Conservation (phyloP, 1,140 invertebrate genomes). For the Drosophila orena region DNA sequence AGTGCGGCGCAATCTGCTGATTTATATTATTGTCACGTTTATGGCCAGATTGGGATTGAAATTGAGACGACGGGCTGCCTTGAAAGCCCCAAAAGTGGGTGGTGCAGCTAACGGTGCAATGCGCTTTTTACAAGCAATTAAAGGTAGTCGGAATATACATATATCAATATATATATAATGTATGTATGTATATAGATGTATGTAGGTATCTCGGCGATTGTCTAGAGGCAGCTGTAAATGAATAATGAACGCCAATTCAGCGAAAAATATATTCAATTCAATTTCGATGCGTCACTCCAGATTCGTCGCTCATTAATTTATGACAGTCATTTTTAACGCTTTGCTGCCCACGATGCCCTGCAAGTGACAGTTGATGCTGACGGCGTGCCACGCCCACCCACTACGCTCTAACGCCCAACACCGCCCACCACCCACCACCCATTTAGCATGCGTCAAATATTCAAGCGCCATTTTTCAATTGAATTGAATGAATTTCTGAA, state of each 20-base stretch:
- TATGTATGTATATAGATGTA: not conserved
- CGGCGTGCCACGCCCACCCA: slow-evolving; percentile 9
- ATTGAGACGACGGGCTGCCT: slow-evolving; percentile 25
- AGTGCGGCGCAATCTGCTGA: slow-evolving; percentile 58
- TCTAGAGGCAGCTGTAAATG: slow-evolving; percentile 69
- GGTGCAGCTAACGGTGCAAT: slow-evolving; percentile 38
- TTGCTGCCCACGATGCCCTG: slow-evolving; percentile 67
- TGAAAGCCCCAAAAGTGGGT: slow-evolving; percentile 28
- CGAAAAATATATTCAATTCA: slow-evolving; percentile 75
- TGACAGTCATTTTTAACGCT: slow-evolving; percentile 81
- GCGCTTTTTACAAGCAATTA: slow-evolving; percentile 69
- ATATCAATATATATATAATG: not conserved
- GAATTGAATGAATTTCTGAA: slow-evolving; percentile 78
- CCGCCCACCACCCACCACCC: not conserved
- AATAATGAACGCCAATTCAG: slow-evolving; percentile 82
- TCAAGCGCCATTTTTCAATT: slow-evolving; percentile 75
- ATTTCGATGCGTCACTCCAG: slow-evolving; percentile 73
- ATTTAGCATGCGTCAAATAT: slow-evolving; percentile 69
- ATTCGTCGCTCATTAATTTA: slow-evolving; percentile 74
- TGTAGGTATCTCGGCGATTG: not conserved
- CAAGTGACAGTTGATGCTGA: slow-evolving; percentile 69
- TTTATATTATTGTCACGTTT: slow-evolving; percentile 81
- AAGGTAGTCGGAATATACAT: slow-evolving; percentile 13
- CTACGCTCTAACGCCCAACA: not conserved
- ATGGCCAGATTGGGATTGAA: slow-evolving; percentile 69